Base-by-base conservation (phyloP, 2,113 vertebrate genomes). In the Willisornis vidua region DNA sequence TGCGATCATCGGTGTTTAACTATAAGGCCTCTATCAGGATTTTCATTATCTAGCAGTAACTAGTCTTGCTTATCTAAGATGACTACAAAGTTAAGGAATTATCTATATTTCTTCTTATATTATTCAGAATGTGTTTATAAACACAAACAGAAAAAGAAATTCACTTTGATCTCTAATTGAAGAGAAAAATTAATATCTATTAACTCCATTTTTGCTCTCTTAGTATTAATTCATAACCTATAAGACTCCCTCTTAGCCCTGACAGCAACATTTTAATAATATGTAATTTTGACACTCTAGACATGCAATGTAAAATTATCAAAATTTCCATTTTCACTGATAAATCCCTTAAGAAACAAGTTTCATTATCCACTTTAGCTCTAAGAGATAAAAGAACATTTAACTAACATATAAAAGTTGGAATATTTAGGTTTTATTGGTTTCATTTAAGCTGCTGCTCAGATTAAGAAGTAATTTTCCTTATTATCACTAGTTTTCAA, bases 361-460 rank as follows among this genome's bases (percentile, higher is more conserved):
- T 96, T 95, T 91, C 78, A 87, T 96, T 97, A 95, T 77, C 59
- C 39, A 77, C 46, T 90, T 93, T 18, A 87, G 33, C 62, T 72
- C 52, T 54, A 76, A 87, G 43, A 96, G 89, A 91, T 95, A 87
- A 91, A 94, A 93, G 25, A 73, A 58, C 59, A 62, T 94, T 87
- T 94, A 85, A 91, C 46, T 94, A 95, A 91, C 59, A 86, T 58
- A 73, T 10, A 80, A 22, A 90, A 91, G 14, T 91, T 67, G 17
- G 39, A 74, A 19, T 87, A 55, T 66, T 95, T 94, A 86, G 23
- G 43, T 85, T 93, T 87, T 65, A 91, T 66, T 90, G 35, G 46
- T 90, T 96, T 94, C 46, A 80, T 93, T 96, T 96, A 94, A 77
- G 20, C 85, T 90, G 49, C 71, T 93, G 20, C 61, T 93, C 48